These are phyloP conservation scores for Chiroxiphia lanceolata DNA, from an alignment of 2,797 vertebrate genomes.

Conservation along the genomic window DNA sequence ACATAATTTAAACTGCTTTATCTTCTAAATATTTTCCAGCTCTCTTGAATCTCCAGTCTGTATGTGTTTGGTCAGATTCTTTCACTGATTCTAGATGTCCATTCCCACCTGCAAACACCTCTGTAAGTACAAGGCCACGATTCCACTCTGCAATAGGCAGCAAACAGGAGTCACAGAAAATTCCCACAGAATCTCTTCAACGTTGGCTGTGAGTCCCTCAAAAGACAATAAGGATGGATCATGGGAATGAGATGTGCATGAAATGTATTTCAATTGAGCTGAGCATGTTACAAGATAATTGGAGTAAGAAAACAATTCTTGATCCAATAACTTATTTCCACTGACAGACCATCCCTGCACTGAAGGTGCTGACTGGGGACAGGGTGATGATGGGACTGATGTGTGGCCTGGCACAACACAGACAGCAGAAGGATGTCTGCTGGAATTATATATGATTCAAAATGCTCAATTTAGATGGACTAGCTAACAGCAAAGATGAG, in stretches of 20 bases:
- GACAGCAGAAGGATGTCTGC: not conserved
- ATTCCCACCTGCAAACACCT: not conserved
- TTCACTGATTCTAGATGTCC: not conserved
- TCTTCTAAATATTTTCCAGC: not conserved
- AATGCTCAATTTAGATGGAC: not conserved
- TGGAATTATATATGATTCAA: not conserved
- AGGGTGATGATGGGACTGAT: not conserved
- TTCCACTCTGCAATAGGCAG: not conserved
- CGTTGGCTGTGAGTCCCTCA: not conserved
- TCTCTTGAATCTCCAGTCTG: not conserved
- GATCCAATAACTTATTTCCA: not conserved
- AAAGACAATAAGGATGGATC: not conserved
- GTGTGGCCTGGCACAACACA: not conserved
- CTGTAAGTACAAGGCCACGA: not conserved
- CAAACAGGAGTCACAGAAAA: not conserved
- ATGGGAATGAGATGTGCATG: not conserved
- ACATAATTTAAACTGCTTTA: not conserved
- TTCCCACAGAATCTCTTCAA: not conserved
- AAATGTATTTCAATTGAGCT: not conserved
- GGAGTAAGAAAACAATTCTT: not conserved
- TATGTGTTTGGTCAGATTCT: not conserved
- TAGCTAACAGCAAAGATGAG: not conserved
- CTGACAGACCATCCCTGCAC: not conserved
- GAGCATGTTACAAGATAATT: not conserved
- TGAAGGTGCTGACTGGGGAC: not conserved